Evolutionary conservation across 2,888 invertebrate genomes (phyloP), one percentile per base, ranked within the genome.

Genomic region (Trissoscelio sp.): DNA sequence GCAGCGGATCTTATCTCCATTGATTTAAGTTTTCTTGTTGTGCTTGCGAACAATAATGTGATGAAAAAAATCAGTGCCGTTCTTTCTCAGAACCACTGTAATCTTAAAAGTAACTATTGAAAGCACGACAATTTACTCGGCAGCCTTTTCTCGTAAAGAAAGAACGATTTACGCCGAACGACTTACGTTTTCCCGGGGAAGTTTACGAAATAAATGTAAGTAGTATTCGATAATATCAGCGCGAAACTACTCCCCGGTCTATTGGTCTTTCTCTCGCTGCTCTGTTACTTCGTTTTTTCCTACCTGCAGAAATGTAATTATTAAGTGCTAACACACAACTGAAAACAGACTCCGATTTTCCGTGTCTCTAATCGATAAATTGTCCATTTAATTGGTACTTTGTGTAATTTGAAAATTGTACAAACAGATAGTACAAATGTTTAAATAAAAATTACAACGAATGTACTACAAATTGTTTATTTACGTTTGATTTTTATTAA

Each of bases 51-150:
- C 69, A 69, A 80, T 74, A 75, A 57, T 51, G 53, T 22, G 31
- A 58, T 58, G 55, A 66, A 73, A 70, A 67, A 78, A 81, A 74
- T 66, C 57, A 16, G 42, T 14, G 22, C 46, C 67, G 66, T 62
- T 67, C 44, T 70, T 74, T 70, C 60, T 51, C 24, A 72, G 75
- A 75, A 79, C 81, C 74, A 46, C 79, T 60, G 74, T 79, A 82
- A 82, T 82, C 79, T 77, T 14, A 72, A 77, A 82, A 79, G 79
- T 77, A 82, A 82, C 79, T 77, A 79, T 77, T 77, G 79, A 77
- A 80, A 82, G 77, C 79, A 75, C 79, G 75, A 79, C 82, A 79
- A 82, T 82, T 79, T 73, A 82, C 82, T 77, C 75, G 77, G 46
- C 72, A 72, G 62, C 69, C 58, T 75, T 82, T 82, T 73, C 75